Base-by-base conservation (phyloP, 2,888 invertebrate species). In the Pediacus dermestoides region DNA sequence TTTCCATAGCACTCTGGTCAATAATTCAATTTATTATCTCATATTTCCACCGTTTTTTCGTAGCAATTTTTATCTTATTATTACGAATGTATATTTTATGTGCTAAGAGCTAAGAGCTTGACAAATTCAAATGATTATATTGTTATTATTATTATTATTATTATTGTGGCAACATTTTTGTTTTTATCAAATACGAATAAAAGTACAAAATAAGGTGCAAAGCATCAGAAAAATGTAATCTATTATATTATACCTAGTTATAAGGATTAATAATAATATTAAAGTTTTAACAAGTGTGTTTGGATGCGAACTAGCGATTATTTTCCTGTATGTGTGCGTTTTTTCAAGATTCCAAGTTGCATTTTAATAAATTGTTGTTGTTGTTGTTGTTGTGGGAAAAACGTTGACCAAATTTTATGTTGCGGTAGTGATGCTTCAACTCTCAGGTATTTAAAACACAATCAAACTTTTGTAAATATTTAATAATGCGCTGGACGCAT, bases 171-270 rank as follows among this genome's bases (percentile, higher is more conserved):
- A n/a, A n/a, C n/a, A n/a, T n/a, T n/a, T n/a, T n/a, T n/a, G n/a
- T 28, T 28, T 28, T 14, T 28, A 28, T 28, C 28, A 28, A 28
- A 28, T 28, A 28, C 28, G 28, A 28, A 28, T 59, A 55, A 61
- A 60, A 65, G 65, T 65, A 65, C 65, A 65, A 65, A 65, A 49
- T 48, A 49, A 44, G 63, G 57, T 61, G 61, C 61, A 38, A 50
- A 57, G 57, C 59, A 55, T 58, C 56, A 7, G 14, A 28, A 28
- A 28, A 7, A 7, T 28, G 10, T 28, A 28, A 28, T 28, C 28
- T 28, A n/a, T n/a, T 13, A 28, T 30, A 39, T 21, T 31, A 30
- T 35, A 22, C 25, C 21, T 30, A 25, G 28, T 9, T 16, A 16
- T 13, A 10, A 25, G 32, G 37, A 34, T 28, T 7, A n/a, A n/a